A percentile compares a stretch with the other conserved stretches of the same genome.
Conservation (phyloP, 1,140 invertebrate genomes). For the Onthophagus taurus region DNA sequence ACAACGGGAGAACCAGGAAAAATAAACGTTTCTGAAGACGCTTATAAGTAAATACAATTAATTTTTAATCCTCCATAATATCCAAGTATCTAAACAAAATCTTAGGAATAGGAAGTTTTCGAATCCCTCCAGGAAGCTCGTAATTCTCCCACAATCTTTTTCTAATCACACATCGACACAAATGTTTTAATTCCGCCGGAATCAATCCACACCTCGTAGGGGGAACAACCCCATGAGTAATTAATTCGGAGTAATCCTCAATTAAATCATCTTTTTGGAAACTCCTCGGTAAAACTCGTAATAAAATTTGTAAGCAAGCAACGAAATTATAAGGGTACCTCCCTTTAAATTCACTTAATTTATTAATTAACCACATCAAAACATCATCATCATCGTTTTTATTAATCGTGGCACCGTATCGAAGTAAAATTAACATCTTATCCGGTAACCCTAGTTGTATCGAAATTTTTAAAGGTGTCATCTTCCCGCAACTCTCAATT, state of each 20-base stretch:
- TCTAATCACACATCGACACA: conserved; percentile 56
- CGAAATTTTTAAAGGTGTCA: conserved; percentile 56
- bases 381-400: conserved; percentile 42
- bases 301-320: conserved; percentile 52
- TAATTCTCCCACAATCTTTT: conserved; percentile 54
- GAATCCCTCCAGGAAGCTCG: conserved; percentile 62
- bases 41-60: conserved; percentile 63
- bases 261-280: conserved; percentile 45
- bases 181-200: conserved; percentile 52
- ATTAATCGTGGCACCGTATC: conserved; percentile 52
- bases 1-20: conserved; percentile 84
- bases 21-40: conserved; percentile 91
- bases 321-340: conserved; percentile 57
- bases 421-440: conserved; percentile 59
- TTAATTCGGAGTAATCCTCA: conserved; percentile 53
- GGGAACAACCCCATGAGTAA: conserved; percentile 52
- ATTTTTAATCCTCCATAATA: conserved; percentile 51
- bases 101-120: conserved; percentile 52
- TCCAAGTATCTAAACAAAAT: conserved; percentile 59
- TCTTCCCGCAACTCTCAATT: conserved; percentile 63
- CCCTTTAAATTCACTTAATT: conserved; percentile 51
- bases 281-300: conserved; percentile 50
- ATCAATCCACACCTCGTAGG: conserved; percentile 47
- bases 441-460: conserved; percentile 61
- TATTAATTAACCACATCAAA: conserved; percentile 50